Conservation (phyloP, 2,888 invertebrate genomes). For the Morpho achilles region DNA sequence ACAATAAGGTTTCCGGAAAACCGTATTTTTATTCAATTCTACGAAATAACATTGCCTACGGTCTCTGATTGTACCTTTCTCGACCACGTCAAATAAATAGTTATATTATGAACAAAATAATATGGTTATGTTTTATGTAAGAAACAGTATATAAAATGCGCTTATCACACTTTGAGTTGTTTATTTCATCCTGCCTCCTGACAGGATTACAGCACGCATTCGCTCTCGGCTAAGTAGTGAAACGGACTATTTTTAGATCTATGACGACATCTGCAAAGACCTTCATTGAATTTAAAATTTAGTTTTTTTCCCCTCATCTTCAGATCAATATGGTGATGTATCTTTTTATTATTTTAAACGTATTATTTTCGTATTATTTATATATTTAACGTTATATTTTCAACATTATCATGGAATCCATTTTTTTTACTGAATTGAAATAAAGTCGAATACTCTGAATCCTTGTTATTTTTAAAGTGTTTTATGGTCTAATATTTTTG, state of each 20-base stretch:
- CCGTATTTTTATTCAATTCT: no score
- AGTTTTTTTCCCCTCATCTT: conserved; percentile 30
- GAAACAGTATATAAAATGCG: conserved; percentile 13
- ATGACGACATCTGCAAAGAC: conserved; percentile 59
- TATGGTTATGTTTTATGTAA: conserved; percentile 2
- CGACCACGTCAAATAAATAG: no score
- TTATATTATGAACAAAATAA: neutral
- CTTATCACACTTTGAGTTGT: conserved; percentile 17
- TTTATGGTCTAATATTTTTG: no score
- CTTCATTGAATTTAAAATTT: conserved; percentile 55
- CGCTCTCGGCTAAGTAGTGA: conserved; percentile 50
- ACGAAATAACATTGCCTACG: no score
- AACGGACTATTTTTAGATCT: conserved; percentile 59
- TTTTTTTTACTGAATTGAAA: no score
- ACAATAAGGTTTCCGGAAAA: no score
- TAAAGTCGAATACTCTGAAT: no score
- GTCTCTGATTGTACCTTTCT: no score
- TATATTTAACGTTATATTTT: no score
- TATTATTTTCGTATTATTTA: no score
- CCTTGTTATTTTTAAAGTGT: no score
- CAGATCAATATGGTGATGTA: neutral
- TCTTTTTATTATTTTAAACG: neutral
- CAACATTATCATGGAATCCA: no score
- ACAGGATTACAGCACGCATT: conserved; percentile 58
- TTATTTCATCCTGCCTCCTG: conserved; percentile 34